A percentile compares a stretch with the other conserved stretches of the same genome.
These are phyloP conservation scores for Hemicordylus capensis DNA, from an alignment of 2,113 vertebrate genomes.

Conservation along the genomic window DNA sequence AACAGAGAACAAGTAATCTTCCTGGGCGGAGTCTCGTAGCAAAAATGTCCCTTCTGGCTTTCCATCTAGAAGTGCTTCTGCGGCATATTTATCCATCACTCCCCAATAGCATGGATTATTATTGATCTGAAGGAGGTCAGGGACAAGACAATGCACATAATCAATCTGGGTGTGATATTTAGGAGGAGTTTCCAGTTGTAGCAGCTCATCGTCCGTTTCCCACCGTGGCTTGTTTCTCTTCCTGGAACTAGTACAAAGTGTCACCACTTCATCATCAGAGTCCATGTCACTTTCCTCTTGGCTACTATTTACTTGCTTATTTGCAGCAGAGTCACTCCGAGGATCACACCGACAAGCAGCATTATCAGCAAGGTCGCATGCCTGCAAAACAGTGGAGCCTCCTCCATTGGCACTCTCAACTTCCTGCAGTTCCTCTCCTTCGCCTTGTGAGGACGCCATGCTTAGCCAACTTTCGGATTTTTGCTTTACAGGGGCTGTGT, in stretches of 20 bases:
- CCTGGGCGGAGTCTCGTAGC: conserved; percentile 93
- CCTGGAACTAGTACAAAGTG: conserved; percentile 76
- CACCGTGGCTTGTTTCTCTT: conserved; percentile 84
- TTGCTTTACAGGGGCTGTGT: conserved; percentile 75
- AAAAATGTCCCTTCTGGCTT: conserved; percentile 96
- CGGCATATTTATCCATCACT: conserved; percentile 93
- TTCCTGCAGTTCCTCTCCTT: conserved; percentile 60
- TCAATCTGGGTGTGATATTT: conserved; percentile 84
- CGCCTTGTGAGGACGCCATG: conserved; percentile 68
- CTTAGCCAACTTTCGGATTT: conserved; percentile 75
- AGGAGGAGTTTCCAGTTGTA: conserved; percentile 73
- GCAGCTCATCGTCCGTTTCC: conserved; percentile 77
- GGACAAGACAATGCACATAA: conserved; percentile 89
- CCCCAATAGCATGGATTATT: conserved; percentile 98
- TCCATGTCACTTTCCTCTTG: conserved; percentile 88
- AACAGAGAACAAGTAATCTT: conserved; percentile 95
- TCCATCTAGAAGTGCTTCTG: conserved; percentile 93
- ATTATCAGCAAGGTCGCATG: conserved; percentile 57
- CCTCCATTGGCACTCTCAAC: conserved; percentile 48
- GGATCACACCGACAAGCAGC: conserved; percentile 48
- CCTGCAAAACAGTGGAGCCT: conserved; percentile 63
- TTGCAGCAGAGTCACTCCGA: conserved; percentile 49
- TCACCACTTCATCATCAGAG: conserved; percentile 78
- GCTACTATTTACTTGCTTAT: conserved; percentile 60
- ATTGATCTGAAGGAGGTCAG: conserved; percentile 96